Evolutionary conservation across 2,113 vertebrate genomes (phyloP).

Genomic region (Antechinus flavipes): DNA sequence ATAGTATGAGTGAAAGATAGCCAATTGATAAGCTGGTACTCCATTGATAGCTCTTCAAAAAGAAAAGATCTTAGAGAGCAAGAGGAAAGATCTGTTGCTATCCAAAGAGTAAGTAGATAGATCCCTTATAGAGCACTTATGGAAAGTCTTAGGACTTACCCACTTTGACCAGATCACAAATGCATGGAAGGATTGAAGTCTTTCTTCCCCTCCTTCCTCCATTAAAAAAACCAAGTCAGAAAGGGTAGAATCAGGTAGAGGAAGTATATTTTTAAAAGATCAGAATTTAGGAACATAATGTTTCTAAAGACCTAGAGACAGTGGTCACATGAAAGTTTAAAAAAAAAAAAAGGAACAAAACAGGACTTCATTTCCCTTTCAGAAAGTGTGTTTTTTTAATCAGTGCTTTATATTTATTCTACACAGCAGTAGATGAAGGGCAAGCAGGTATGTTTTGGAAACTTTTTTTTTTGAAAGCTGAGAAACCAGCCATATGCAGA

Average conservation of each 20-base stretch:
- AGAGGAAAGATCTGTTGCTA: neutral
- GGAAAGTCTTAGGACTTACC: neutral
- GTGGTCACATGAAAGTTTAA: neutral
- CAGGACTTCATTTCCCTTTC: constrained; percentile 22
- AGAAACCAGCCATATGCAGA: constrained; percentile 40
- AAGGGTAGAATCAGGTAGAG: neutral
- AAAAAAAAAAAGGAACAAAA: constrained; percentile 58
- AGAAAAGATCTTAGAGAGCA: neutral
- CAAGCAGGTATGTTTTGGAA: constrained; percentile 45
- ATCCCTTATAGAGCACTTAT: neutral
- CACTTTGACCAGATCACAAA: neutral
- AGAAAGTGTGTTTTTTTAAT: constrained; percentile 50
- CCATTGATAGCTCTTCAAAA: neutral
- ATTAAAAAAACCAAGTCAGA: neutral
- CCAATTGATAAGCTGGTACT: neutral
- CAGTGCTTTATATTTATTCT: constrained; percentile 53
- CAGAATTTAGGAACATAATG: neutral
- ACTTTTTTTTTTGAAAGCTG: constrained; percentile 32
- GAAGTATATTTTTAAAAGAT: constrained; percentile 38
- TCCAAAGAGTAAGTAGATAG: neutral
- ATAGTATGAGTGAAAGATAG: neutral
- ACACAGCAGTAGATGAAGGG: constrained; percentile 40
- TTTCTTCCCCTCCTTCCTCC: neutral
- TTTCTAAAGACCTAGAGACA: constrained; percentile 50
- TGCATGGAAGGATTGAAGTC: neutral